Conservation (phyloP, 2,888 invertebrate species). For the Peribatodes rhomboidaria region DNA sequence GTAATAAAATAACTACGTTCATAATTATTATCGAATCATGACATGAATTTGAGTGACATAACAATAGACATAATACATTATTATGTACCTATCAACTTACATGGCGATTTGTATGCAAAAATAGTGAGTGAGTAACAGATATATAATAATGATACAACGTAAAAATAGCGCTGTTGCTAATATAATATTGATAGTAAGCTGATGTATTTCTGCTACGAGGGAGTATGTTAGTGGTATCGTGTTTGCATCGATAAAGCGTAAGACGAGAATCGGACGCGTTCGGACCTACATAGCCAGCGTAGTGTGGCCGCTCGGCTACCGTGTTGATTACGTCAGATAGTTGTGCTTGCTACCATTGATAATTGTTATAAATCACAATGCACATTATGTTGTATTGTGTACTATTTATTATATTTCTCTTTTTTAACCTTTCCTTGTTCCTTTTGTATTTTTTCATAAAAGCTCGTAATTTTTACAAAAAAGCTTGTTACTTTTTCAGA, state of each 20-base stretch:
- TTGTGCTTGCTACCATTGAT: constrained; percentile 42
- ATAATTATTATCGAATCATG: constrained; percentile 35
- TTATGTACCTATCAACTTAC: constrained; percentile 31
- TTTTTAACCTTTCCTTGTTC: neutral
- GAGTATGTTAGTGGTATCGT: constrained; percentile 26
- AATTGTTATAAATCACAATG: constrained; percentile 19
- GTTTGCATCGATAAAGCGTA: constrained; percentile 49
- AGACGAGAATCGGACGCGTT: constrained; percentile 53
- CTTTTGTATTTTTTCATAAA: neutral
- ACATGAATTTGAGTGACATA: constrained; percentile 35
- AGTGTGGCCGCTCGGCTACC: constrained; percentile 69
- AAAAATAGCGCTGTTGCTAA: constrained; percentile 23
- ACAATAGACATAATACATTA: constrained; percentile 36
- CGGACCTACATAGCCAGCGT: constrained; percentile 75
- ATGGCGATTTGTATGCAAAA: constrained; percentile 32
- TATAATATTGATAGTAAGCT: constrained; percentile 3
- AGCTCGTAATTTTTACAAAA: too few species aligned
- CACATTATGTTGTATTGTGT: constrained; percentile 3
- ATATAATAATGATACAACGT: neutral
- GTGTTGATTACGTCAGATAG: constrained; percentile 70
- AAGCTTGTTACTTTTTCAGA: too few species aligned
- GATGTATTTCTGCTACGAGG: constrained; percentile 28
- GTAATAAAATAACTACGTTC: constrained; percentile 34
- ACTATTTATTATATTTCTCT: neutral
- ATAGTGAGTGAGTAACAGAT: constrained; percentile 17